These are phyloP conservation scores for Oryzias woworae DNA, from an alignment of 2,113 vertebrate species.

Conservation along the genomic window DNA sequence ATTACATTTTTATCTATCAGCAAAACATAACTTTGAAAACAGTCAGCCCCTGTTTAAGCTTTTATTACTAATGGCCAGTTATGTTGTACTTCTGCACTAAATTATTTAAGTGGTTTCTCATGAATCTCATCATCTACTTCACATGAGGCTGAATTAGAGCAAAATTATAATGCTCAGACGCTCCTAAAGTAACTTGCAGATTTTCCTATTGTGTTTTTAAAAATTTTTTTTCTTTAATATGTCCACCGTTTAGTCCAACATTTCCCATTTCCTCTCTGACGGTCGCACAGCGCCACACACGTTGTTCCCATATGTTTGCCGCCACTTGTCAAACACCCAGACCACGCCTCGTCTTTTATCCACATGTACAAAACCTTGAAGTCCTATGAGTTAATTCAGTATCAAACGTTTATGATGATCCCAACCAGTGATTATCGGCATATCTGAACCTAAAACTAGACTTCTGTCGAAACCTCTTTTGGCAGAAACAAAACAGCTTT, in stretches of 20 bases:
- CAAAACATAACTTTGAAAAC: slow-evolving; percentile 1
- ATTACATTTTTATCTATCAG: not conserved
- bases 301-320: slow-evolving; percentile 71
- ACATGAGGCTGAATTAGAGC: slow-evolving; percentile 18
- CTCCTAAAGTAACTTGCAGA: not conserved
- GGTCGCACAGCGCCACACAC: slow-evolving; percentile 44
- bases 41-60: slow-evolving; percentile 4
- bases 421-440: slow-evolving; percentile 2
- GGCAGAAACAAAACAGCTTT: not conserved
- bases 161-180: slow-evolving; percentile 14
- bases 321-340: slow-evolving; percentile 51
- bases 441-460: slow-evolving; percentile 13
- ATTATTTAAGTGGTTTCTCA: slow-evolving; percentile 8
- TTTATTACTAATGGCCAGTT: not conserved
- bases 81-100: slow-evolving; percentile 1
- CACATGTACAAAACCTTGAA: slow-evolving; percentile 31
- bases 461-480: slow-evolving; percentile 7
- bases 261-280: slow-evolving; percentile 38
- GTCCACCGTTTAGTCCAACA: slow-evolving; percentile 17
- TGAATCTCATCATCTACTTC: slow-evolving; percentile 14
- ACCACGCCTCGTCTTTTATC: slow-evolving; percentile 54
- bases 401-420: slow-evolving; percentile 19
- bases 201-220: not conserved
- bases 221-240: slow-evolving; percentile 3
- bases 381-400: slow-evolving; percentile 47